These are phyloP conservation scores for Lottia gigantea DNA, from an alignment of 2,888 invertebrate genomes.

Conservation along the genomic window DNA sequence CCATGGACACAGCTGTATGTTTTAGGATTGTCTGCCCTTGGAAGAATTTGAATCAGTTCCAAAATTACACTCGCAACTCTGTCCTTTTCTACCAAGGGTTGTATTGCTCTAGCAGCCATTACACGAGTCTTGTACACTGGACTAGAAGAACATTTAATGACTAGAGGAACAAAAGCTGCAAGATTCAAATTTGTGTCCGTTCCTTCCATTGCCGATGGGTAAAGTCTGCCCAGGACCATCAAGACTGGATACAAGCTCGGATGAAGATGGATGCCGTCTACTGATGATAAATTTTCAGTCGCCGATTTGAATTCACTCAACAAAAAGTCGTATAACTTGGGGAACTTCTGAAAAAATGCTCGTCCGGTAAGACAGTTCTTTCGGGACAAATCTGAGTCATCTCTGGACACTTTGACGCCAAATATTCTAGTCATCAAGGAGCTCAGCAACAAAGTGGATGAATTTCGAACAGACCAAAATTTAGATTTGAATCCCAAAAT, in stretches of 20 bases:
- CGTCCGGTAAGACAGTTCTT: constrained; percentile 71
- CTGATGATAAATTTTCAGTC: constrained; percentile 34
- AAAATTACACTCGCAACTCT: constrained; percentile 55
- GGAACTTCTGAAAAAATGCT: constrained; percentile 82
- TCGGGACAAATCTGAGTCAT: constrained; percentile 66
- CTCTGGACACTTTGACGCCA: constrained; percentile 77
- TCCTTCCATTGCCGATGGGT: constrained; percentile 80
- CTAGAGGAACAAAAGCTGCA: constrained; percentile 76
- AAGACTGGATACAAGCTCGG: constrained; percentile 82
- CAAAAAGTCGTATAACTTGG: constrained; percentile 75
- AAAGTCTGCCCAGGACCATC: constrained; percentile 81
- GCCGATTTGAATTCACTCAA: constrained; percentile 69
- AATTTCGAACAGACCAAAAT: constrained; percentile 85
- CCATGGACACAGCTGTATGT: constrained; percentile 77
- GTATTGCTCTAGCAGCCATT: constrained; percentile 79
- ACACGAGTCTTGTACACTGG: constrained; percentile 78
- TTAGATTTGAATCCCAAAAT: constrained; percentile 79
- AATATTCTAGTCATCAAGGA: constrained; percentile 87
- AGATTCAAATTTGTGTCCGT: constrained; percentile 78
- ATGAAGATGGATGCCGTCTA: constrained; percentile 62
- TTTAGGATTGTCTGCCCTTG: constrained; percentile 49
- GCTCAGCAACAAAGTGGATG: constrained; percentile 85
- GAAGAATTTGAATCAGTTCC: constrained; percentile 65
- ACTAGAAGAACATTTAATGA: constrained; percentile 76
- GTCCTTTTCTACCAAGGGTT: constrained; percentile 73